Evolutionary conservation across 2,888 invertebrate genomes (phyloP), one percentile per base, ranked within the genome.

Genomic region (Eurytoma adleriae): DNA sequence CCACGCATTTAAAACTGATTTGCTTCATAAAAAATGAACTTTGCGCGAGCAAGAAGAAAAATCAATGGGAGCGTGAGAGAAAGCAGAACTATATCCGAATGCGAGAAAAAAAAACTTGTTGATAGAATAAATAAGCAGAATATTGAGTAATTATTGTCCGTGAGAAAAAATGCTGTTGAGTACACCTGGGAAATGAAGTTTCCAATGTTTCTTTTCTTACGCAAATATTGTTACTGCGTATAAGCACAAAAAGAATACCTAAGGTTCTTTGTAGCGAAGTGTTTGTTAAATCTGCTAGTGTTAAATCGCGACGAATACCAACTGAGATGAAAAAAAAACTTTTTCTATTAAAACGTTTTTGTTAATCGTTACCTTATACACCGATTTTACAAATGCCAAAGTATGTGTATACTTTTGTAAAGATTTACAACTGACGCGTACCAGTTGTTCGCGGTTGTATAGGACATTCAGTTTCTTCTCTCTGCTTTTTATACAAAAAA

Each of bases 111-210:
- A 40, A 30, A 64, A 30, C 18, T 68, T n/a, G 27, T 54, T 27
- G 27, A 66, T 64, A 3, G 40, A 18, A 72, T 48, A 74, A 24
- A 64, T 50, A 68, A 74, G 40, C 57, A 16, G 24, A 72, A 64
- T 56, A 62, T 62, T 16, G 57, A 40, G 54, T 40, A 40, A 20
- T 70, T 54, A 64, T 59, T 70, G 56, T 67, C 52, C 12, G 24
- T 16, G 18, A 13, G 70, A 78, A 78, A 81, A 81, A 71, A 79
- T 79, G 72, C 76, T 72, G 72, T 81, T 79, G 81, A 79, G 81
- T 72, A 69, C 13, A 70, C 59, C 71, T 75, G 66, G 24, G 59
- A 74, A 71, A 75, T 69, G 27, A 52, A 24, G 48, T 73, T 68
- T 57, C 2, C 30, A 54, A 73, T 68, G 14, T 57, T 59, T 78